Percentiles rank a stretch among this genome's conserved stretches.
Evolutionary conservation across 2,113 vertebrate genomes (phyloP).

Genomic region (Nothobranchius furzeri): DNA sequence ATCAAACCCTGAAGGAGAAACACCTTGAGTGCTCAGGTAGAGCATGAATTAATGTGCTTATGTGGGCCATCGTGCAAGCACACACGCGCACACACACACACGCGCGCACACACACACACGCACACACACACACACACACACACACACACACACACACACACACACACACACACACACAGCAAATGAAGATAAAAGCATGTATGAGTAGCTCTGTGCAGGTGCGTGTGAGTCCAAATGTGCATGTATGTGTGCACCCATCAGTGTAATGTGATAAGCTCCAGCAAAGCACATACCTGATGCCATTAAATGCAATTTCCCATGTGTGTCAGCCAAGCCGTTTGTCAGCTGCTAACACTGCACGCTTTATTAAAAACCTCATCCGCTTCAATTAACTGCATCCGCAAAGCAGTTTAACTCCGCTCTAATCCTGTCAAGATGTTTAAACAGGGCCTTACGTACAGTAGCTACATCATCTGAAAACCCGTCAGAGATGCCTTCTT

Average conservation of each 20-base stretch:
- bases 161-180: constrained; percentile 12
- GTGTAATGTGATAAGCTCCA: constrained; percentile 77
- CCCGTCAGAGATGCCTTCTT: constrained; percentile 19
- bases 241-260: constrained; percentile 63
- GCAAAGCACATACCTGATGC: constrained; percentile 82
- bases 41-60: constrained; percentile 59
- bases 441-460: constrained; percentile 70
- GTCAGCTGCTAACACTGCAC: constrained; percentile 83
- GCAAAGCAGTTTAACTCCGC: constrained; percentile 81
- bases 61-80: constrained; percentile 34
- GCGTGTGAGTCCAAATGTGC: constrained; percentile 11
- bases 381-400: constrained; percentile 81
- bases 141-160: constrained; percentile 1
- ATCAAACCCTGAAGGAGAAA: constrained; percentile 69
- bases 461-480: constrained; percentile 69
- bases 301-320: constrained; percentile 81
- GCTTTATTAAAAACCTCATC: constrained; percentile 84
- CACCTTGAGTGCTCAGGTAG: constrained; percentile 71
- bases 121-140: constrained; percentile 18
- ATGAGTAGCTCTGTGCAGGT: constrained; percentile 4
- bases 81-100: constrained; percentile 14
- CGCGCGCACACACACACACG: constrained; percentile 1
- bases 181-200: constrained; percentile 35
- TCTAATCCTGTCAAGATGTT: constrained; percentile 82
- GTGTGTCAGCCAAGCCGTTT: constrained; percentile 79